Conservation (phyloP, 2,888 invertebrate species). For the Tromatobia lineatoria region DNA sequence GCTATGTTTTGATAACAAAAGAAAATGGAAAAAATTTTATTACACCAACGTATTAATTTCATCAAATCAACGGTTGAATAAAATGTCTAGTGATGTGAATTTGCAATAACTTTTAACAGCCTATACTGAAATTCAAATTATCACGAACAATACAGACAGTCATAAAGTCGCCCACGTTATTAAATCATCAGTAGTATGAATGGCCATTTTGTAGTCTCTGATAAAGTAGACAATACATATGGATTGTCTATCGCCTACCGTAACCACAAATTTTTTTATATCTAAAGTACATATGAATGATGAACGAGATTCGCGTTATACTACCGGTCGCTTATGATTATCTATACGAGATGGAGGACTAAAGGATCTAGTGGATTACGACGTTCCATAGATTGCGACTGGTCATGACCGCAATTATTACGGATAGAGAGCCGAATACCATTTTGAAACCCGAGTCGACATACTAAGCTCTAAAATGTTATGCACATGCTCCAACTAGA, state of each 20-base stretch:
- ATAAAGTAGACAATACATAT: constrained; percentile 3
- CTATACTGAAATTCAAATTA: not conserved
- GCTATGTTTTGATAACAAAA: no score
- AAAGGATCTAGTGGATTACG: not conserved
- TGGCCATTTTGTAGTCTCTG: not conserved
- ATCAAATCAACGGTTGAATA: no score
- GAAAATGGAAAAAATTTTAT: no score
- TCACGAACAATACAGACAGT: not conserved
- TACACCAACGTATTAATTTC: no score
- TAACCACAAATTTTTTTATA: not conserved
- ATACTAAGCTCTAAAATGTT: no score
- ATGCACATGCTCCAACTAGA: no score
- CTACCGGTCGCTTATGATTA: not conserved
- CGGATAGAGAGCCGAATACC: not conserved
- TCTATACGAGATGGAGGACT: not conserved
- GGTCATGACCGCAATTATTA: constrained; percentile 17
- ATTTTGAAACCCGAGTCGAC: not conserved
- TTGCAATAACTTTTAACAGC: no score
- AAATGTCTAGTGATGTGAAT: no score
- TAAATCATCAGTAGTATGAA: not conserved
- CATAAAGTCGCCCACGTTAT: not conserved
- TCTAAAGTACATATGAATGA: not conserved
- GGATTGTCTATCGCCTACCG: not conserved
- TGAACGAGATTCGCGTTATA: constrained; percentile 9
- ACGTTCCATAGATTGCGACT: not conserved